These are phyloP conservation scores for Decapterus maruadsi DNA, from an alignment of 2,797 vertebrate species.

Conservation along the genomic window DNA sequence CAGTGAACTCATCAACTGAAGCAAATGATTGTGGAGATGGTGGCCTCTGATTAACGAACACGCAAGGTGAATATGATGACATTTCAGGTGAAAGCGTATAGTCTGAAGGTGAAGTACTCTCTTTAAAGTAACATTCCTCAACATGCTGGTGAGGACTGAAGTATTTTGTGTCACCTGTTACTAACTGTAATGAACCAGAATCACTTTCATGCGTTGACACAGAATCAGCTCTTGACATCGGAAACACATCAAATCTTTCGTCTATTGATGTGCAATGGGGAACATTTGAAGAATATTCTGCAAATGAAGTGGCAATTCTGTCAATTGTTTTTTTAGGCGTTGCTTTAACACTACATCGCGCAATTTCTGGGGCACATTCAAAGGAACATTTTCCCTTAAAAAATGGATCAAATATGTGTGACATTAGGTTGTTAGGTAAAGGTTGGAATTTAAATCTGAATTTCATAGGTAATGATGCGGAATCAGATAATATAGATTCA, in stretches of 20 bases:
- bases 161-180: background rate
- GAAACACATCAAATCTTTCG: background rate
- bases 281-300: background rate
- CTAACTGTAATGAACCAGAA: background rate
- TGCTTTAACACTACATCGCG: background rate
- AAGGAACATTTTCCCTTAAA: conserved; percentile 49
- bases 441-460: background rate
- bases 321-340: background rate
- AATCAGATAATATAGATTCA: background rate
- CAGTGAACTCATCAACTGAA: conserved; percentile 30
- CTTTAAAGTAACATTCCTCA: background rate
- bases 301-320: background rate
- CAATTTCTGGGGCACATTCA: background rate
- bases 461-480: background rate
- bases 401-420: conserved; percentile 56
- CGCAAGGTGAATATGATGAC: background rate
- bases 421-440: conserved; percentile 35
- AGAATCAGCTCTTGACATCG: background rate
- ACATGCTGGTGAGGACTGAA: background rate
- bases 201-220: background rate
- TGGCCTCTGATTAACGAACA: background rate
- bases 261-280: background rate
- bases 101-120: background rate
- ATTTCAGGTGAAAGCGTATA: background rate
- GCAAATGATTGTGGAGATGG: conserved; percentile 32